Base-by-base conservation (phyloP, 2,113 vertebrate genomes). In the Actenoides hombroni region DNA sequence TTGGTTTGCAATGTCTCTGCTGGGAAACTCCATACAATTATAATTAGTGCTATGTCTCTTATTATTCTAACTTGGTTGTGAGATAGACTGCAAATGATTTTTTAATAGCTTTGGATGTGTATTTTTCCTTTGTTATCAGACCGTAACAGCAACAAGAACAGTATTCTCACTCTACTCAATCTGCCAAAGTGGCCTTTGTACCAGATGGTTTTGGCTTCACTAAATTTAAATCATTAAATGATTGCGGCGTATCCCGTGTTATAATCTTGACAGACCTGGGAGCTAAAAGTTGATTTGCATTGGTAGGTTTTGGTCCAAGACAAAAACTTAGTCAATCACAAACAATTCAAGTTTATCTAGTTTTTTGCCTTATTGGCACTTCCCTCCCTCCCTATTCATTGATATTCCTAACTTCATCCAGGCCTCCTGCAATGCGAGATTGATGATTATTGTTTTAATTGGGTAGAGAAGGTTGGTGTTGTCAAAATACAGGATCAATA, bases 91-190 rank as follows among this genome's bases (percentile, higher is more conserved):
- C 92, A 96, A 91, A 83, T 82, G 88, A 86, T 95, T 84, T 95
- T 96, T 95, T 96, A 96, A 97, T 94, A 77, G 82, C 71, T 95
- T 86, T 96, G 82, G 82, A 83, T 95, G 92, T 37, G 31, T 94
- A 92, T 96, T 97, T 95, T 96, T 95, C 77, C 94, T 96, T 96
- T 97, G 96, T 97, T 97, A 96, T 97, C 94, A 90, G 94, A 82
- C 90, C 88, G 76, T 97, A 97, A 91, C 95, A 94, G 92, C 80
- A 87, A 84, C 85, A 95, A 83, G 85, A 96, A 88, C 71, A 94
- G 86, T 86, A 94, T 73, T 95, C 75, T 82, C 73, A 48, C 79
- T 89, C 68, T 90, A 40, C 44, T 86, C 44, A 91, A 40, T 88
- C 74, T 97, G 88, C 71, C 80, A 96, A 95, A 91, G 85, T 68